Evolutionary conservation across 2,888 invertebrate genomes (phyloP).

Genomic region (Epistrophella euchroma): DNA sequence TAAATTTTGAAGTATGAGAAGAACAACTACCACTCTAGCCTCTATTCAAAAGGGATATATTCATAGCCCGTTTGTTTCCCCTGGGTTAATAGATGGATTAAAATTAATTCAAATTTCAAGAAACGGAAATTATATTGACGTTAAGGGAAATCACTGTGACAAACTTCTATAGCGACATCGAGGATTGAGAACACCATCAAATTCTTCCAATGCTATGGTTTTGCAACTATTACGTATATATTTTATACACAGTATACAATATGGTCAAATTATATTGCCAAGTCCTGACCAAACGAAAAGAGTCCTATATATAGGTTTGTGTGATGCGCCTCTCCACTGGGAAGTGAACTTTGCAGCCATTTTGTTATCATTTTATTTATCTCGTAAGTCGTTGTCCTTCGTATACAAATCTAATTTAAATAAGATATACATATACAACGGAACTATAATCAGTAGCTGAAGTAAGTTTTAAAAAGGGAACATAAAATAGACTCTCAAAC

Average conservation of each 20-base stretch:
- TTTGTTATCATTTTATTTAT: constrained; percentile 23
- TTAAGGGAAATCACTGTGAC: constrained; percentile 71
- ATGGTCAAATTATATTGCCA: constrained; percentile 57
- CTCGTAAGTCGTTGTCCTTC: constrained; percentile 2
- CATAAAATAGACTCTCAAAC: background rate
- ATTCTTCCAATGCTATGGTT: background rate
- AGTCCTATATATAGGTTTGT: constrained; percentile 1
- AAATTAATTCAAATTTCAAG: constrained; percentile 74
- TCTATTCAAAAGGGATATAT: constrained; percentile 1
- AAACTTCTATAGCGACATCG: constrained; percentile 9
- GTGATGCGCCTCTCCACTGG: background rate
- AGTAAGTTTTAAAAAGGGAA: constrained; percentile 33
- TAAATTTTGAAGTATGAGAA: constrained; percentile 30
- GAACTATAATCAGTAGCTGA: constrained; percentile 48
- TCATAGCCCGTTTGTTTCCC: constrained; percentile 43
- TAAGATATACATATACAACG: constrained; percentile 23
- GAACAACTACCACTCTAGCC: background rate
- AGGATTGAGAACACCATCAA: constrained; percentile 35
- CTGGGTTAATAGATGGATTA: constrained; percentile 69
- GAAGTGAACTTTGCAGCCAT: constrained; percentile 28
- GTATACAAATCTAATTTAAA: constrained; percentile 26
- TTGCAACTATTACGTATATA: constrained; percentile 5
- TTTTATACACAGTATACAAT: constrained; percentile 27
- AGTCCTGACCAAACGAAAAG: constrained; percentile 37
- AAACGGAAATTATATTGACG: constrained; percentile 75